phyloP scores from a whole-genome alignment of 2,113 vertebrate genomes.

The Chionomys nivalis region DNA sequence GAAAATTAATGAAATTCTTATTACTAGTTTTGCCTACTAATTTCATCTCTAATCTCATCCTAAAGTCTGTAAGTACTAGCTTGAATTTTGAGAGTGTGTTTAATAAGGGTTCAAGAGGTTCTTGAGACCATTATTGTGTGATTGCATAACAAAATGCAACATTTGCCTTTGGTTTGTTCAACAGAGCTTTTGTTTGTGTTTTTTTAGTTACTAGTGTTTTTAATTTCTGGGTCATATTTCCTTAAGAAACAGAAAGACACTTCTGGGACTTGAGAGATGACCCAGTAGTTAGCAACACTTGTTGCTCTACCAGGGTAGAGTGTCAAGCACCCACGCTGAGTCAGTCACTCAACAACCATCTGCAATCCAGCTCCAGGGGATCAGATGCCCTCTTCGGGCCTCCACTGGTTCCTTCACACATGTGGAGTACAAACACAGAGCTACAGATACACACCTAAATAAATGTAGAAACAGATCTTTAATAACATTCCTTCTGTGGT shows the following conservation, averaged over 20 bases:
- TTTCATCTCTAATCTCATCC: background rate
- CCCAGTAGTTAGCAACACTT: background rate
- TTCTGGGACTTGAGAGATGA: background rate
- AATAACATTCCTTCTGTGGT: background rate
- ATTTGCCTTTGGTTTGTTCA: background rate
- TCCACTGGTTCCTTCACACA: too few relatives aligned
- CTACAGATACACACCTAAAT: background rate
- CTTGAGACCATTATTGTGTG: background rate
- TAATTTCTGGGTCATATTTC: background rate
- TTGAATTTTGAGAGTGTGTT: background rate
- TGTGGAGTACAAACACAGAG: background rate
- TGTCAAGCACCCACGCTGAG: background rate
- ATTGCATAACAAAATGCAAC: background rate
- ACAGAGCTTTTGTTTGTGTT: background rate
- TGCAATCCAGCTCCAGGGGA: background rate
- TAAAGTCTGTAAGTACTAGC: background rate
- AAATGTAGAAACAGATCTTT: background rate
- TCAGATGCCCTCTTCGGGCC: background rate
- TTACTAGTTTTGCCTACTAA: background rate
- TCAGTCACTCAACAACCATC: too few relatives aligned
- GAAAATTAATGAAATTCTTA: background rate
- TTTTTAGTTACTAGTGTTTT: background rate
- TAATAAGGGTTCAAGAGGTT: background rate
- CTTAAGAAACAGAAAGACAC: background rate
- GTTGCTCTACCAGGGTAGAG: background rate